Conservation (phyloP, 2,113 vertebrate genomes). For the Cynocephalus volans region DNA sequence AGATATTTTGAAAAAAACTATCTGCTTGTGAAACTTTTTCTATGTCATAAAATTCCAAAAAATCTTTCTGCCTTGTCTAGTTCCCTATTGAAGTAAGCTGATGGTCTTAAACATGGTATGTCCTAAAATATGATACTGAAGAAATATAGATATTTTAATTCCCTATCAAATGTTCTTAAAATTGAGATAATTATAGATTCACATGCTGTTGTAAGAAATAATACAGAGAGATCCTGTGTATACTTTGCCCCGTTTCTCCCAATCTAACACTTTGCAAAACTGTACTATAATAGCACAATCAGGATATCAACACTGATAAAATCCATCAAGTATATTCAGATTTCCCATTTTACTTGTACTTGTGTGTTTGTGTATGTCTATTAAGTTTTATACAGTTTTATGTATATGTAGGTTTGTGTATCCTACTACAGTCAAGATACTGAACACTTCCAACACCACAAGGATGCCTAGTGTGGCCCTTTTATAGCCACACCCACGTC, state of each 20-base stretch:
- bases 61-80: not conserved
- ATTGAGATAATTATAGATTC: not conserved
- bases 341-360: not conserved
- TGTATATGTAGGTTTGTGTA: not conserved
- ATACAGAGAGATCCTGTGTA: not conserved
- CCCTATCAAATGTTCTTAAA: not conserved
- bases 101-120: not conserved
- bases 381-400: not conserved
- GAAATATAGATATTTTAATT: conserved; percentile 20
- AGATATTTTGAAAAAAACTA: conserved; percentile 9
- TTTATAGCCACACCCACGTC: not conserved
- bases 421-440: not conserved
- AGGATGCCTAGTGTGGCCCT: not conserved
- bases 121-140: not conserved
- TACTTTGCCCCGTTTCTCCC: not conserved
- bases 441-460: not conserved
- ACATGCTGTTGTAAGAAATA: not conserved
- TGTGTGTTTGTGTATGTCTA: not conserved
- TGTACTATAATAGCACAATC: not conserved
- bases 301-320: not conserved
- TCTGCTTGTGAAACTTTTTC: not conserved
- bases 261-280: not conserved
- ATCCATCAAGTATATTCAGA: not conserved
- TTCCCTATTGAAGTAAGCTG: not conserved
- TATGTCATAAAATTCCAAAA: not conserved